Conservation (phyloP, 2,888 invertebrate species). For the Metopia argyrocephala region DNA sequence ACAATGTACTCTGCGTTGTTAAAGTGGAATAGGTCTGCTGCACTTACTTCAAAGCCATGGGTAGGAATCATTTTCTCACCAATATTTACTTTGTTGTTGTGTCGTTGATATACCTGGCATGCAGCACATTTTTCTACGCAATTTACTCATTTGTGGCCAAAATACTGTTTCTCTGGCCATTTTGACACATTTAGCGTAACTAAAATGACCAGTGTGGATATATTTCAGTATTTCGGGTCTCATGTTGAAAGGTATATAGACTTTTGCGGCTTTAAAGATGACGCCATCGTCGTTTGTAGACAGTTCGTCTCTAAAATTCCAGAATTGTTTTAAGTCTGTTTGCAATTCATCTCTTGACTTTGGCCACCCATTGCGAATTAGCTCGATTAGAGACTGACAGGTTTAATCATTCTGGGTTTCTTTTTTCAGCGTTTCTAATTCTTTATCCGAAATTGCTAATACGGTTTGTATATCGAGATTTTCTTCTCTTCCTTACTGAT, state of each 20-base stretch:
- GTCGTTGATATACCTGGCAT: slow-evolving; percentile 15
- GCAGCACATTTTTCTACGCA: slow-evolving; percentile 20
- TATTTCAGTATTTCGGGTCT: not conserved
- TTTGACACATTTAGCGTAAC: slow-evolving; percentile 16
- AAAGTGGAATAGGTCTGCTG: slow-evolving; percentile 24
- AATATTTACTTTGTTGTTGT: slow-evolving; percentile 12
- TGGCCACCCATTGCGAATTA: slow-evolving; percentile 19
- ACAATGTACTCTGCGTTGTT: slow-evolving; percentile 2
- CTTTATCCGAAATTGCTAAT: not conserved
- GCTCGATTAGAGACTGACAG: not conserved
- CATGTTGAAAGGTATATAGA: not conserved
- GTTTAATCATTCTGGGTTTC: not conserved
- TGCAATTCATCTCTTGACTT: not conserved
- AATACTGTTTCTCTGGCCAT: slow-evolving; percentile 24
- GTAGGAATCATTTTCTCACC: slow-evolving; percentile 11
- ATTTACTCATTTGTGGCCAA: slow-evolving; percentile 23
- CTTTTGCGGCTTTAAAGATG: not conserved
- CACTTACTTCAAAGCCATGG: slow-evolving; percentile 14
- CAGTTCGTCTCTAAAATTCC: not conserved
- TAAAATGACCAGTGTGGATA: slow-evolving; percentile 28
- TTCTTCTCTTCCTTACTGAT: not conserved
- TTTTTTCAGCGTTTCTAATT: not conserved
- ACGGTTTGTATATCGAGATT: not conserved
- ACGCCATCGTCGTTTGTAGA: not conserved
- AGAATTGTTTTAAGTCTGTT: slow-evolving; percentile 4